Conservation (phyloP, 2,888 invertebrate genomes). For the Digitonthophagus gazella region DNA sequence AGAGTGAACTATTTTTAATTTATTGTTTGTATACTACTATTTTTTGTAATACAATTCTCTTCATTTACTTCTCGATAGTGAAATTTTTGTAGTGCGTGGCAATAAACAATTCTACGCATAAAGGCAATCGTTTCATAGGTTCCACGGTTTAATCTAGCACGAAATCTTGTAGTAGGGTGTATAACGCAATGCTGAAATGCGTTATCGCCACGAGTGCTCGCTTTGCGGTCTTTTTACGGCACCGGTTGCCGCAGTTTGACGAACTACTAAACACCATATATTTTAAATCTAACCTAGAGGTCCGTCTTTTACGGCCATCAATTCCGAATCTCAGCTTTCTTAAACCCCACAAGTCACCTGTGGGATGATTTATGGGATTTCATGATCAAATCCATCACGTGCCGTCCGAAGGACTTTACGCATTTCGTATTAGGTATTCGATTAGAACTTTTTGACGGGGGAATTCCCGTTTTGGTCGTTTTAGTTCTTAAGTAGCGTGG, state of each 20-base stretch:
- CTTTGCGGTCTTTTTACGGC: neutral
- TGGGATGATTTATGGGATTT: neutral
- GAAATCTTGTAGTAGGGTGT: conserved; percentile 8
- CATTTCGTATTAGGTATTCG: neutral
- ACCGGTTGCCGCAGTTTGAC: neutral
- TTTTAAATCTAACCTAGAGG: neutral
- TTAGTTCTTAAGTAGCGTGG: neutral
- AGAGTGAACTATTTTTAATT: too few relatives aligned
- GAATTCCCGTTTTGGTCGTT: too few relatives aligned
- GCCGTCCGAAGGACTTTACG: neutral
- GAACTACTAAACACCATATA: neutral
- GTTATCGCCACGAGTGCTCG: neutral
- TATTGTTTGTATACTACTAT: too few relatives aligned
- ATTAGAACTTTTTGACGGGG: too few relatives aligned
- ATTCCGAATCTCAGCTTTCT: neutral
- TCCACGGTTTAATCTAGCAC: conserved; percentile 3
- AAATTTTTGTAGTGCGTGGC: neutral
- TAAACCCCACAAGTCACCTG: neutral
- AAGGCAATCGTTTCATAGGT: neutral
- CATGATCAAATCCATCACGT: neutral
- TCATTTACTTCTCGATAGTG: neutral
- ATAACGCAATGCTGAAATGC: conserved; percentile 1
- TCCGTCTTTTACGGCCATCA: neutral
- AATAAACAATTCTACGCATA: neutral
- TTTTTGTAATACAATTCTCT: neutral